phyloP scores from a whole-genome alignment of 2,113 vertebrate species.

The Chionodraco myersi region DNA sequence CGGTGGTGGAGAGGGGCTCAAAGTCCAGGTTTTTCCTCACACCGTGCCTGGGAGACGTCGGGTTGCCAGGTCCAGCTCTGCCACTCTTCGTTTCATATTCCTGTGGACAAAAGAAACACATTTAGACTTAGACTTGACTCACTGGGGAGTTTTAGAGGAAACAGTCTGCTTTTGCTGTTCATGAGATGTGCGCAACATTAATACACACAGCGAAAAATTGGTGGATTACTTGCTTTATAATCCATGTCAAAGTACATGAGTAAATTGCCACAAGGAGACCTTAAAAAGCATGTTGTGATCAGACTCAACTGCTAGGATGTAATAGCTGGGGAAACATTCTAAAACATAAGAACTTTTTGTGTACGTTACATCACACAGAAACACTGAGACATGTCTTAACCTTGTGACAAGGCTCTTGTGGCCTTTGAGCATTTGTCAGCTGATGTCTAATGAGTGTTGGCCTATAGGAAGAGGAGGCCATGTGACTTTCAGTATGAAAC shows the following conservation, averaged over 20 bases:
- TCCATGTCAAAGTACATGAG: background rate
- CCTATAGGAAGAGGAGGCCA: slow-evolving; percentile 27
- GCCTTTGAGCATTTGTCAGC: slow-evolving; percentile 43
- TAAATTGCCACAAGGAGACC: background rate
- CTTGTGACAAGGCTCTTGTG: slow-evolving; percentile 32
- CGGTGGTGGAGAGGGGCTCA: slow-evolving; percentile 97
- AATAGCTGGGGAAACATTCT: background rate
- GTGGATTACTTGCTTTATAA: background rate
- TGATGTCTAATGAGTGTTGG: slow-evolving; percentile 45
- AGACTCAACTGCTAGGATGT: background rate
- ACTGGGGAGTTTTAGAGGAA: background rate
- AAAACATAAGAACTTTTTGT: background rate
- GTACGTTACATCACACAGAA: background rate
- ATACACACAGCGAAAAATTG: background rate
- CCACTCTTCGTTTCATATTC: slow-evolving; percentile 96
- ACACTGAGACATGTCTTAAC: background rate
- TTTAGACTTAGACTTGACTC: background rate
- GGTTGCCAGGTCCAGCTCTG: slow-evolving; percentile 86
- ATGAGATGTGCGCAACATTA: background rate
- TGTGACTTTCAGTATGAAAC: slow-evolving; percentile 36
- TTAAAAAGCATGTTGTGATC: background rate
- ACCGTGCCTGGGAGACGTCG: slow-evolving; percentile 90
- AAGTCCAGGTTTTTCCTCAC: slow-evolving; percentile 96
- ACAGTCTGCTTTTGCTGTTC: background rate
- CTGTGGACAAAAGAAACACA: slow-evolving; percentile 68